Evolutionary conservation across 2,797 vertebrate genomes (phyloP).

Genomic region (Margarornis squamiger): DNA sequence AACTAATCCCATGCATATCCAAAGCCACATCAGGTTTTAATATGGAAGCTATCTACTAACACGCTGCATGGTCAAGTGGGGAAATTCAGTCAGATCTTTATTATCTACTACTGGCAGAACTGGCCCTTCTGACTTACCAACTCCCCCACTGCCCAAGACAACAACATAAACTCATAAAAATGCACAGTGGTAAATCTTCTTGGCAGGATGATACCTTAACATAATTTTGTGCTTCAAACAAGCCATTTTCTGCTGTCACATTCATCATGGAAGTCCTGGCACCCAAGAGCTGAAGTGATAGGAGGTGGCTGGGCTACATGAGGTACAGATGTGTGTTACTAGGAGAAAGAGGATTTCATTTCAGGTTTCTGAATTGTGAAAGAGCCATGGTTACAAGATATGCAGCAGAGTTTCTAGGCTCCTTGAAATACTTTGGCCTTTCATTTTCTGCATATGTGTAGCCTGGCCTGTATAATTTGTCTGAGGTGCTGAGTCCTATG

Average conservation of each 20-base stretch:
- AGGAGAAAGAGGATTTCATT: not conserved
- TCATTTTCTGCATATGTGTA: not conserved
- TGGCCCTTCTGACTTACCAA: not conserved
- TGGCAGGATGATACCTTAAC: not conserved
- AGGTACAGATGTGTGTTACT: not conserved
- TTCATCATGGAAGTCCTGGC: not conserved
- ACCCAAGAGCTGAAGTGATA: not conserved
- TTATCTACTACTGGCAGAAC: not conserved
- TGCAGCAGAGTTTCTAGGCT: not conserved
- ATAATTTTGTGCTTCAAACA: not conserved
- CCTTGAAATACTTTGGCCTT: not conserved
- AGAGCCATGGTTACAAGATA: not conserved
- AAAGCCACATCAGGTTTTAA: constrained; percentile 51
- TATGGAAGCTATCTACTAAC: not conserved
- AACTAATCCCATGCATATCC: not conserved
- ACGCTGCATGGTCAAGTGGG: not conserved
- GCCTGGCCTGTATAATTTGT: not conserved
- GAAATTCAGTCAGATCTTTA: not conserved
- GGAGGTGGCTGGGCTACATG: not conserved
- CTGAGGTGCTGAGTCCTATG: not conserved
- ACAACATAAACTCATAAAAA: not conserved
- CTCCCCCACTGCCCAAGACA: not conserved
- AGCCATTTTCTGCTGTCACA: not conserved
- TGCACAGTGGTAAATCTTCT: not conserved
- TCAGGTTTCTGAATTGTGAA: not conserved